Percentiles rank a stretch among this genome's conserved stretches.
Conservation (phyloP, 2,888 invertebrate genomes). For the Chrysolina oricalcia region DNA sequence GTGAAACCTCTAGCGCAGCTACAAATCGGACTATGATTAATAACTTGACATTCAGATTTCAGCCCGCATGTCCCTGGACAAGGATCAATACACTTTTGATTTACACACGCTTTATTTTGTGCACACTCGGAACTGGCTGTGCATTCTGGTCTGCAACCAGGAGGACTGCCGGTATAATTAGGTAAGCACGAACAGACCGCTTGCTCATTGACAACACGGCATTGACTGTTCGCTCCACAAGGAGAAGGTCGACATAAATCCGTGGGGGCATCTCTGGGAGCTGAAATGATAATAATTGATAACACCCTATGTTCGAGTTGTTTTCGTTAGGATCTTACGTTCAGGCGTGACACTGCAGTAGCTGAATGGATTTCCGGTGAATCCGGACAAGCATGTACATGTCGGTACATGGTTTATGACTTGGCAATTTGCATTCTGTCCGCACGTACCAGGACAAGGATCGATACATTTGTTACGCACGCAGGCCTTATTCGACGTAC, state of each 20-base stretch:
- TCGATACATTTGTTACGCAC: constrained; percentile 75
- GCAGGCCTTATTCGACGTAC: constrained; percentile 75
- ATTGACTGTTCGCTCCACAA: constrained; percentile 84
- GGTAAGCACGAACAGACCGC: constrained; percentile 80
- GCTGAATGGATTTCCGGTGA: constrained; percentile 75
- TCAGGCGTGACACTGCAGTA: constrained; percentile 56
- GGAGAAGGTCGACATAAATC: constrained; percentile 82
- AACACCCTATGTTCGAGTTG: neutral
- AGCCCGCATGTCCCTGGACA: constrained; percentile 83
- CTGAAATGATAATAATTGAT: constrained; percentile 51
- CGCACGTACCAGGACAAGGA: constrained; percentile 78
- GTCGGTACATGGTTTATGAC: constrained; percentile 73
- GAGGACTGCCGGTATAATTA: constrained; percentile 81
- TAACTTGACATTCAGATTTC: constrained; percentile 81
- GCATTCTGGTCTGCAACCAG: constrained; percentile 82
- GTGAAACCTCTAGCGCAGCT: constrained; percentile 77
- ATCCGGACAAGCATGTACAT: constrained; percentile 80
- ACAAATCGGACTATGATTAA: constrained; percentile 85
- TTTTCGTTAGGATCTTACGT: constrained; percentile 58
- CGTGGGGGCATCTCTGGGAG: constrained; percentile 61
- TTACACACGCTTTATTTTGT: constrained; percentile 80
- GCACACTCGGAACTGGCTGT: constrained; percentile 81
- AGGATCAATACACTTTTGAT: constrained; percentile 82
- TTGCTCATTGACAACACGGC: constrained; percentile 74
- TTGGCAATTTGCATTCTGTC: constrained; percentile 78